Evolutionary conservation across 1,140 invertebrate genomes (phyloP).

Genomic region (Sipha flava): DNA sequence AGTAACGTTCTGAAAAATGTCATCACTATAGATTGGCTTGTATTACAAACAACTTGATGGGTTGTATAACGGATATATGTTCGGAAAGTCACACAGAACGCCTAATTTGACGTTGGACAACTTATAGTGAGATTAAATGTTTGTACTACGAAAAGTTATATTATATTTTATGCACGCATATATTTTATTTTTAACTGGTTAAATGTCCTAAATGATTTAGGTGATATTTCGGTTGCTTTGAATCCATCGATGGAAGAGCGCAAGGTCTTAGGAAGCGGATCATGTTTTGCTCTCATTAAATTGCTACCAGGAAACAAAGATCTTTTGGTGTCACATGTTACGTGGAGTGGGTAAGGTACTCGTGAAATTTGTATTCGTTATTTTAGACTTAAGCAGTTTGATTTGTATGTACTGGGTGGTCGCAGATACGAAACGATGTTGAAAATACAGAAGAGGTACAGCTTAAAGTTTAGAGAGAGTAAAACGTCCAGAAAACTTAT

Average conservation of each 20-base stretch:
- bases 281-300: slow-evolving; percentile 2
- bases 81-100: neutral
- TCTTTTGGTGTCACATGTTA: neutral
- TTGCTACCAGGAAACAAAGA: neutral
- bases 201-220: neutral
- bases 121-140: neutral
- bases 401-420: neutral
- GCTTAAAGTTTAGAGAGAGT: slow-evolving; percentile 55
- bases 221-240: neutral
- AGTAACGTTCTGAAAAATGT: no score
- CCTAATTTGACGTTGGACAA: neutral
- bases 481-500: neutral
- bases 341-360: neutral
- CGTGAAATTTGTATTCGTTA: no score
- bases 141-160: no score
- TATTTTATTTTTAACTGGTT: neutral
- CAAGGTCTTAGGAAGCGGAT: neutral
- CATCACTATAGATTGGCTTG: neutral
- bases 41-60: slow-evolving; percentile 15
- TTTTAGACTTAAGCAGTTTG: no score
- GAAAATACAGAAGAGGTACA: slow-evolving; percentile 80
- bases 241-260: neutral
- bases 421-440: slow-evolving; percentile 73
- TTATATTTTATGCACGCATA: neutral
- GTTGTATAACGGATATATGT: neutral